These are phyloP conservation scores for Neogobius melanostomus DNA, from an alignment of 2,113 vertebrate genomes.

Conservation along the genomic window DNA sequence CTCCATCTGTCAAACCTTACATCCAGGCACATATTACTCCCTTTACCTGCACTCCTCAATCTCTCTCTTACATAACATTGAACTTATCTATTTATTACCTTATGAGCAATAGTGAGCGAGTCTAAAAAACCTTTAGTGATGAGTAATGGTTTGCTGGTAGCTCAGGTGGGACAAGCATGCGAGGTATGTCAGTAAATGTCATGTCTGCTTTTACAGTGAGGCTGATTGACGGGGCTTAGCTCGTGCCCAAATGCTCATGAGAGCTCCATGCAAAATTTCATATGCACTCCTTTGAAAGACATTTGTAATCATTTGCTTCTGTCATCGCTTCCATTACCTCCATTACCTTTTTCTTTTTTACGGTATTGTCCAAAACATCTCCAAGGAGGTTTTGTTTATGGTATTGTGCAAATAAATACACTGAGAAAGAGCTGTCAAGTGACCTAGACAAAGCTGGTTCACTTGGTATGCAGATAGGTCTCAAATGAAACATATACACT, in stretches of 20 bases:
- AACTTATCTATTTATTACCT: conserved; percentile 49
- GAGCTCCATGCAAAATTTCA: not conserved
- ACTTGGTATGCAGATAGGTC: not conserved
- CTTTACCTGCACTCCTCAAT: conserved; percentile 45
- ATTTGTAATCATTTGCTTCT: not conserved
- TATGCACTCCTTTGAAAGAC: not conserved
- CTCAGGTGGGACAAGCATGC: conserved; percentile 35
- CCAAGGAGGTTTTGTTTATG: not conserved
- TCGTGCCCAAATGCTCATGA: conserved; percentile 25
- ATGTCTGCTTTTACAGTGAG: conserved; percentile 26
- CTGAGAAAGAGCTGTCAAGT: too few species aligned
- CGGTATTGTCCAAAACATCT: conserved; percentile 3
- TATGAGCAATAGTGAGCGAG: conserved; percentile 32
- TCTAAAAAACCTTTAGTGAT: conserved; percentile 31
- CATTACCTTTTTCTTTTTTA: not conserved
- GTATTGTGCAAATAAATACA: not conserved
- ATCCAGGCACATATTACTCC: conserved; percentile 31
- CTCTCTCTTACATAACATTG: conserved; percentile 51
- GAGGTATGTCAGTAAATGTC: conserved; percentile 41
- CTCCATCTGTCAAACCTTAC: conserved; percentile 52
- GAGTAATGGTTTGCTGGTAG: conserved; percentile 53
- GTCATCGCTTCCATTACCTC: not conserved
- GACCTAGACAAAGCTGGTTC: not conserved
- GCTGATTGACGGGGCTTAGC: conserved; percentile 29
- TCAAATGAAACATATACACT: too few species aligned